These are phyloP conservation scores for Lophius americanus DNA, from an alignment of 2,797 vertebrate genomes.

Conservation along the genomic window DNA sequence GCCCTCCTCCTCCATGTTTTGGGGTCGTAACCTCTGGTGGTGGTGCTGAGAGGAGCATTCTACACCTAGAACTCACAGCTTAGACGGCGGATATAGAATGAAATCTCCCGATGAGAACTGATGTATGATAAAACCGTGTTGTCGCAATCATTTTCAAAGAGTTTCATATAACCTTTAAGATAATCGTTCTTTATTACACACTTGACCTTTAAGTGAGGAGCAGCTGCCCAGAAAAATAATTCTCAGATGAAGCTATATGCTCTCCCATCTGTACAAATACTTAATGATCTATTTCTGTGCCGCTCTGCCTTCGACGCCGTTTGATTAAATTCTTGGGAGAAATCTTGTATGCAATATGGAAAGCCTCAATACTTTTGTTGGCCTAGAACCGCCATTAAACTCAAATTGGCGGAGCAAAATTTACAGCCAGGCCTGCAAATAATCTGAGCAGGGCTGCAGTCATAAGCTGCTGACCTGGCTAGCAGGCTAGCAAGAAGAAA, in stretches of 20 bases:
- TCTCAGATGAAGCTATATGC: slow-evolving; percentile 53
- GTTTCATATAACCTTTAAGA: slow-evolving; percentile 39
- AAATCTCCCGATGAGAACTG: slow-evolving; percentile 16
- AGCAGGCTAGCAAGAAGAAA: slow-evolving; percentile 18
- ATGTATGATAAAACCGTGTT: slow-evolving; percentile 7
- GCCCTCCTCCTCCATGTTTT: slow-evolving; percentile 16
- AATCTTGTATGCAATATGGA: slow-evolving; percentile 20
- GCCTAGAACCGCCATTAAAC: slow-evolving; percentile 26
- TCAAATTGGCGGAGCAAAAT: slow-evolving; percentile 19
- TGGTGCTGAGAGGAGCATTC: slow-evolving; percentile 50
- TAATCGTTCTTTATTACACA: slow-evolving; percentile 58
- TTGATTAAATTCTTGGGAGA: slow-evolving; percentile 51
- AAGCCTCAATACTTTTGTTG: slow-evolving; percentile 49
- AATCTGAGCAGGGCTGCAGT: slow-evolving; percentile 12
- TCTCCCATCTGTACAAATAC: slow-evolving; percentile 66
- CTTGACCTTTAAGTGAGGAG: slow-evolving; percentile 40
- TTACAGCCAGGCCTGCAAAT: slow-evolving; percentile 36
- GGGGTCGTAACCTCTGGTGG: slow-evolving; percentile 54
- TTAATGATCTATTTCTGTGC: slow-evolving; percentile 58
- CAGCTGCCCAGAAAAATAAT: slow-evolving; percentile 30
- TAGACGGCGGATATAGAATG: slow-evolving; percentile 56
- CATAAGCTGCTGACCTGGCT: slow-evolving; percentile 3
- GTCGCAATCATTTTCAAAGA: slow-evolving; percentile 45
- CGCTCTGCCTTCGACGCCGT: slow-evolving; percentile 26
- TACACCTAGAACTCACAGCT: slow-evolving; percentile 51